phyloP scores from a whole-genome alignment of 2,888 invertebrate genomes.

The Cistogaster globosa region DNA sequence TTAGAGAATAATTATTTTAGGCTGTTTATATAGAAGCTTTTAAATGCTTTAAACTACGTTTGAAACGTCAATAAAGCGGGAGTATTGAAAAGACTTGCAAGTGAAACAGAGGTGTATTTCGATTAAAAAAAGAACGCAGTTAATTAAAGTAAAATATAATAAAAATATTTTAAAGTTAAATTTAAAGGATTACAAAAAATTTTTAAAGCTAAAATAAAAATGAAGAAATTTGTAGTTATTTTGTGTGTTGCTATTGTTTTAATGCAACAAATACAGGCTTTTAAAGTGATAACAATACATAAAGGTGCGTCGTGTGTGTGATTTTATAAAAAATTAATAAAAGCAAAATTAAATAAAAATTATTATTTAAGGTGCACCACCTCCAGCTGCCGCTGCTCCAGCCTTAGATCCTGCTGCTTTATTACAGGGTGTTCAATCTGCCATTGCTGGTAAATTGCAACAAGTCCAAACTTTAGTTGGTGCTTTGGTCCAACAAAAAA shows the following conservation, averaged over 20 bases:
- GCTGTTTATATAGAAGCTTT: constrained; percentile 52
- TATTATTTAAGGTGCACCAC: constrained; percentile 46
- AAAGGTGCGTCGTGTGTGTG: constrained; percentile 55
- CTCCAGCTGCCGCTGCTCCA: constrained; percentile 47
- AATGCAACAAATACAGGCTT: constrained; percentile 60
- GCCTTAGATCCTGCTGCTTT: constrained; percentile 61
- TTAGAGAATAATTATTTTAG: constrained; percentile 42
- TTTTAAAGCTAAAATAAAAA: constrained; percentile 46
- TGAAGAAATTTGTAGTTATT: constrained; percentile 65
- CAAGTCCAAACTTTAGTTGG: constrained; percentile 60
- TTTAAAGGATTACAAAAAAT: constrained; percentile 4
- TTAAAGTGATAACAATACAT: constrained; percentile 63
- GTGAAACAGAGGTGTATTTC: constrained; percentile 38
- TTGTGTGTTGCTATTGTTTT: constrained; percentile 53
- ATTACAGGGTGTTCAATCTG: constrained; percentile 60
- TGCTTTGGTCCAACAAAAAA: constrained; percentile 63
- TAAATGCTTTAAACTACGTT: constrained; percentile 52
- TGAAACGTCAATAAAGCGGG: constrained; percentile 37
- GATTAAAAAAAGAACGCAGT: constrained; percentile 4
- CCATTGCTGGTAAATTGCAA: constrained; percentile 65
- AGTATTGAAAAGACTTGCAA: constrained; percentile 60
- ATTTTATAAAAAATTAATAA: no score
- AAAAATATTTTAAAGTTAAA: background rate
- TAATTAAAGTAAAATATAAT: background rate
- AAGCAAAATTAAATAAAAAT: constrained; percentile 10